Conservation (phyloP, 2,888 invertebrate species). For the Lithophane semibrunnea region DNA sequence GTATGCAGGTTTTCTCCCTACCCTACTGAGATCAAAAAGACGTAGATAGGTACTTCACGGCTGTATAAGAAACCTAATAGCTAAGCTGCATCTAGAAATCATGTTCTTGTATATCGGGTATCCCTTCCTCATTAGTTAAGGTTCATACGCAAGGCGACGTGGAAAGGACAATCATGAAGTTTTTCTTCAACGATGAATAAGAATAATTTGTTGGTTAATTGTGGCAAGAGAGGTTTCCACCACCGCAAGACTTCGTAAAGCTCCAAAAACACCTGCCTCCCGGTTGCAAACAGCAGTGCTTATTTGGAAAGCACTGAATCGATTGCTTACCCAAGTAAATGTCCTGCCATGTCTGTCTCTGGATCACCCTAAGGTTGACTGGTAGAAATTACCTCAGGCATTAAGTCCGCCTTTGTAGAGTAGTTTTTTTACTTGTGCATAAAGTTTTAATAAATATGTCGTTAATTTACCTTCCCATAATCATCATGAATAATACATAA, state of each 20-base stretch:
- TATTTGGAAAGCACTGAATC: no score
- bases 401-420: no score
- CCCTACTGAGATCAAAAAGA: neutral
- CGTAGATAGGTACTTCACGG: neutral
- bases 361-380: no score
- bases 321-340: neutral
- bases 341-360: no score
- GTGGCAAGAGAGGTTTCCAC: no score
- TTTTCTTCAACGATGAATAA: neutral
- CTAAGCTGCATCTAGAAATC: conserved; percentile 11
- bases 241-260: no score
- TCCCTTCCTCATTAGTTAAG: conserved; percentile 18
- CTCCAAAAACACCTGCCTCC: no score
- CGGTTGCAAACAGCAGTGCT: no score
- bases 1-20: neutral
- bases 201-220: no score
- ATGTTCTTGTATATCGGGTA: conserved; percentile 31
- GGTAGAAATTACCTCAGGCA: no score
- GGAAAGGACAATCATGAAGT: neutral
- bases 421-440: no score
- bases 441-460: no score
- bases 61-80: conserved; percentile 37
- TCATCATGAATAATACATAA: neutral
- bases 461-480: neutral
- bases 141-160: neutral